These are phyloP conservation scores for Bubalus kerabau DNA, from an alignment of 2,113 vertebrate genomes.

Conservation along the genomic window DNA sequence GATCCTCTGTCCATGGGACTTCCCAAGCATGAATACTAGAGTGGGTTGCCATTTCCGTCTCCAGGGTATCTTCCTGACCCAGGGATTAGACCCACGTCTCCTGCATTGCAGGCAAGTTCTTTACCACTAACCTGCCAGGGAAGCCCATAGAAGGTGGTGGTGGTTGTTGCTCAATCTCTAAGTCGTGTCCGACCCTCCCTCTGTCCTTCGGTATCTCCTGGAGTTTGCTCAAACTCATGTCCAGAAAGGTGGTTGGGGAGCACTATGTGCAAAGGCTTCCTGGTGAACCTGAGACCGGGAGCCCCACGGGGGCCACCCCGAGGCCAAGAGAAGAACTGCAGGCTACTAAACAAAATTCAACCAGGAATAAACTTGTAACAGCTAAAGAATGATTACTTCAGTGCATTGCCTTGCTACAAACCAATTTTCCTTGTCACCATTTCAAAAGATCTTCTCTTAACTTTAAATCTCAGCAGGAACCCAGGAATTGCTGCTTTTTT, in stretches of 20 bases:
- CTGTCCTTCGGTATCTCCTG: neutral
- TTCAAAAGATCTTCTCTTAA: neutral
- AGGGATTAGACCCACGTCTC: neutral
- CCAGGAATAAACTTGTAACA: neutral
- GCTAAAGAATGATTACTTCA: neutral
- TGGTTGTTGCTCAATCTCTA: neutral
- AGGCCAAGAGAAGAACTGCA: neutral
- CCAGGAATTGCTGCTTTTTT: neutral
- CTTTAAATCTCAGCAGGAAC: neutral
- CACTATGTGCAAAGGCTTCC: neutral
- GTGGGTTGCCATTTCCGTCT: neutral
- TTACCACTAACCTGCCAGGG: neutral
- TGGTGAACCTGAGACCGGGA: neutral
- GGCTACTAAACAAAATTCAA: neutral
- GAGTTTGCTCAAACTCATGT: neutral
- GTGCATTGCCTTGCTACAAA: neutral
- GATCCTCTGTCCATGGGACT: neutral
- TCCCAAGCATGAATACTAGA: neutral
- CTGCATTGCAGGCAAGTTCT: neutral
- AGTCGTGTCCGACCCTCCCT: neutral
- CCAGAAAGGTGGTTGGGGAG: neutral
- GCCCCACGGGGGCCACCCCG: neutral
- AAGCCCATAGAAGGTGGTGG: neutral
- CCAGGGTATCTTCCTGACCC: neutral
- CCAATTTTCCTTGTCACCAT: neutral